Evolutionary conservation across 2,888 invertebrate genomes (phyloP).

Genomic region (Eledone cirrhosa): DNA sequence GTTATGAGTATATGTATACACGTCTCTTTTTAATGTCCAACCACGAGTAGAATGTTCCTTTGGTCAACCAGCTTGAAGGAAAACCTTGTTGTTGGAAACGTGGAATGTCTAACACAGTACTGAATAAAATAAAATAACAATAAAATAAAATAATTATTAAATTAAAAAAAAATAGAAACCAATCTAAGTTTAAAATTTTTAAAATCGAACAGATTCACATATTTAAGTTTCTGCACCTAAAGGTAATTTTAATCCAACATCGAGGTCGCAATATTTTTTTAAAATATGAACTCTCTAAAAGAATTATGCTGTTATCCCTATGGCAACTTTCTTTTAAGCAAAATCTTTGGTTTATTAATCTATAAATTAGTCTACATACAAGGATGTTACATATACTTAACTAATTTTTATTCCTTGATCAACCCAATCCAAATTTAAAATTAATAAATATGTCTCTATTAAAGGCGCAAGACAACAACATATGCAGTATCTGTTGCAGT

Average conservation of each 20-base stretch:
- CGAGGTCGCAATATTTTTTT: conserved; percentile 84
- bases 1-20: no score
- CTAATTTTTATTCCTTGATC: conserved; percentile 37
- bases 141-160: no score
- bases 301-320: conserved; percentile 87
- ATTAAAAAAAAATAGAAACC: conserved; percentile 78
- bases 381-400: conserved; percentile 30
- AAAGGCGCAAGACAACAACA: no score
- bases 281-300: conserved; percentile 79
- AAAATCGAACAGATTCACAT: conserved; percentile 75
- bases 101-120: no score
- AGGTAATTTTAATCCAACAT: conserved; percentile 84
- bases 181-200: conserved; percentile 85
- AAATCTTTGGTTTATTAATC: conserved; percentile 36
- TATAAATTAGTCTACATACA: no score
- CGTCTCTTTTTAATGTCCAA: no score
- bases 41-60: no score
- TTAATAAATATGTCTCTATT: no score
- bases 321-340: conserved; percentile 75
- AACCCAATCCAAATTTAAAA: conserved; percentile 49
- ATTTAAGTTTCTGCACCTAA: conserved; percentile 75
- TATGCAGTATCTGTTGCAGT: no score
- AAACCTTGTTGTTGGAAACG: no score
- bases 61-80: no score
- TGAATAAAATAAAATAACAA: no score